Evolutionary conservation across 2,888 invertebrate genomes (phyloP).

Genomic region (Phyto melanocephala): DNA sequence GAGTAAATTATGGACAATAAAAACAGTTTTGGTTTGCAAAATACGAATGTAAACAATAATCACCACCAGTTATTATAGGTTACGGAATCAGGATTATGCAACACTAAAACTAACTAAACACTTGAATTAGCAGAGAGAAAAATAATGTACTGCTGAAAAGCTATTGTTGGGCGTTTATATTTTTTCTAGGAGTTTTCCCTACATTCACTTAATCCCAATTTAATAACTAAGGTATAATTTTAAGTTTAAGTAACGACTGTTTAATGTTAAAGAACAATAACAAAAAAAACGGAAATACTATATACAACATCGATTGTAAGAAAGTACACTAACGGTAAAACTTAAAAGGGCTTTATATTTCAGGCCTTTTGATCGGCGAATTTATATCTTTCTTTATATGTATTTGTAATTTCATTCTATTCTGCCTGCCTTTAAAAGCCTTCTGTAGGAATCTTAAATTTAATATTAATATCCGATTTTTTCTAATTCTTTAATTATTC

Average conservation of each 20-base stretch:
- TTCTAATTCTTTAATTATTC: too few species aligned
- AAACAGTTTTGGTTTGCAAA: background rate
- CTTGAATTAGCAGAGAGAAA: background rate
- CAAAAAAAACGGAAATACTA: background rate
- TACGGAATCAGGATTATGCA: too few species aligned
- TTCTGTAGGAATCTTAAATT: too few species aligned
- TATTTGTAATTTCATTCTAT: too few species aligned
- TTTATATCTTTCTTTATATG: too few species aligned
- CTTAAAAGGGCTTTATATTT: too few species aligned
- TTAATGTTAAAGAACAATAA: background rate
- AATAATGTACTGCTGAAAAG: background rate
- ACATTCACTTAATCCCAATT: conserved; percentile 30
- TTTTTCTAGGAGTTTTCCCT: background rate
- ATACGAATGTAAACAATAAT: conserved; percentile 16
- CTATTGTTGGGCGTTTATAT: background rate
- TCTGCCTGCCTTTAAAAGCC: too few species aligned
- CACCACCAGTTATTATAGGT: conserved; percentile 6
- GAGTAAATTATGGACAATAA: background rate
- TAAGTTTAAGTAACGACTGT: too few species aligned
- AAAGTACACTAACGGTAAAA: too few species aligned
- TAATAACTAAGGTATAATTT: conserved; percentile 15
- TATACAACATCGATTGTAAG: background rate
- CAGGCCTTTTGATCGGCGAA: too few species aligned
- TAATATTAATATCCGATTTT: too few species aligned
- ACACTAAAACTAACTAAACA: too few species aligned